phyloP scores from a whole-genome alignment of 2,113 vertebrate genomes.

The Suricata suricatta region DNA sequence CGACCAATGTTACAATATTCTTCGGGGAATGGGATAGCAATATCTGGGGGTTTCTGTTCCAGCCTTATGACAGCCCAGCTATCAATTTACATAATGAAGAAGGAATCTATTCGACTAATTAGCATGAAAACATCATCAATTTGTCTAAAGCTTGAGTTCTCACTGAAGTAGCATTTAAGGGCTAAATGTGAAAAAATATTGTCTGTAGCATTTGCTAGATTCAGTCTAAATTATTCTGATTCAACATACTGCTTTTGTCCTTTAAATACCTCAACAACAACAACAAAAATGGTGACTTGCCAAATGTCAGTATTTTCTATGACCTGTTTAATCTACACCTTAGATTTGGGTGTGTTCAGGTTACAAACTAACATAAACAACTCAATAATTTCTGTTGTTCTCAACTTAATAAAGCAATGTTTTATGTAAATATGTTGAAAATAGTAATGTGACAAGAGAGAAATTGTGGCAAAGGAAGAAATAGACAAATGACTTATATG shows the following conservation, averaged over 20 bases:
- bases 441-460: background rate
- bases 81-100: background rate
- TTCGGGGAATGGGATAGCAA: background rate
- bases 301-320: background rate
- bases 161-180: background rate
- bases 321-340: background rate
- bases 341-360: background rate
- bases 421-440: background rate
- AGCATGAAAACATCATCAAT: background rate
- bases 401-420: background rate
- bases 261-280: background rate
- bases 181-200: background rate
- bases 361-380: background rate
- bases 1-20: background rate
- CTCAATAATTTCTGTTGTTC: background rate
- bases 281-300: background rate
- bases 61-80: background rate
- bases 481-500: background rate
- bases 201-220: background rate
- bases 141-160: conserved; percentile 3
- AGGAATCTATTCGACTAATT: background rate
- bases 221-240: background rate
- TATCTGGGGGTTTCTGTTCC: background rate
- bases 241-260: background rate
- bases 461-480: background rate